These are phyloP conservation scores for Rhagium mordax DNA, from an alignment of 2,888 invertebrate species.

Conservation along the genomic window DNA sequence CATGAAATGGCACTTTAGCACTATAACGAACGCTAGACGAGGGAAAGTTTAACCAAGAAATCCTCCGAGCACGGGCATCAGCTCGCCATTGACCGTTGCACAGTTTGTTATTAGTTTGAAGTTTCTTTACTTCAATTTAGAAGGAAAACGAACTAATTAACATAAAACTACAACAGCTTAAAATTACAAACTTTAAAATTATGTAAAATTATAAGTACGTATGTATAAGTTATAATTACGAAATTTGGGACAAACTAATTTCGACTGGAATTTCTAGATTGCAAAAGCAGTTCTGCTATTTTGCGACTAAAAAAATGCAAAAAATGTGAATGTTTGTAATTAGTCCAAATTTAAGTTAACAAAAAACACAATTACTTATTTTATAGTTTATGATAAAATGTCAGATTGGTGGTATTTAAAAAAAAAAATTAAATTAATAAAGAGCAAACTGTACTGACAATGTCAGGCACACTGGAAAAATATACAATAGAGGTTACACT, in stretches of 20 bases:
- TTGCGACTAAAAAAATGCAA: too few relatives aligned
- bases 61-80: background rate
- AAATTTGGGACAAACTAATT: background rate
- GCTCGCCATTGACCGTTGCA: background rate
- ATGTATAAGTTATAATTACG: background rate
- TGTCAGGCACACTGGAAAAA: too few relatives aligned
- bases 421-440: too few relatives aligned
- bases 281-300: too few relatives aligned
- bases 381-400: too few relatives aligned
- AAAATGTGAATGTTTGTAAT: too few relatives aligned
- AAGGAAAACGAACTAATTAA: background rate
- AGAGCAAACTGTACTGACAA: too few relatives aligned
- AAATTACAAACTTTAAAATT: background rate
- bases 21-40: conserved; percentile 12
- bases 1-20: conserved; percentile 30
- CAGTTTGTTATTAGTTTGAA: background rate
- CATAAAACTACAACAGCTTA: background rate
- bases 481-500: too few relatives aligned
- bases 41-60: conserved; percentile 14
- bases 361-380: too few relatives aligned
- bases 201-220: background rate
- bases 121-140: background rate
- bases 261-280: too few relatives aligned
- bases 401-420: too few relatives aligned
- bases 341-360: too few relatives aligned